Evolutionary conservation across 2,113 vertebrate species (phyloP), one percentile per base, ranked within the genome.

Genomic region (Lepus timidus): DNA sequence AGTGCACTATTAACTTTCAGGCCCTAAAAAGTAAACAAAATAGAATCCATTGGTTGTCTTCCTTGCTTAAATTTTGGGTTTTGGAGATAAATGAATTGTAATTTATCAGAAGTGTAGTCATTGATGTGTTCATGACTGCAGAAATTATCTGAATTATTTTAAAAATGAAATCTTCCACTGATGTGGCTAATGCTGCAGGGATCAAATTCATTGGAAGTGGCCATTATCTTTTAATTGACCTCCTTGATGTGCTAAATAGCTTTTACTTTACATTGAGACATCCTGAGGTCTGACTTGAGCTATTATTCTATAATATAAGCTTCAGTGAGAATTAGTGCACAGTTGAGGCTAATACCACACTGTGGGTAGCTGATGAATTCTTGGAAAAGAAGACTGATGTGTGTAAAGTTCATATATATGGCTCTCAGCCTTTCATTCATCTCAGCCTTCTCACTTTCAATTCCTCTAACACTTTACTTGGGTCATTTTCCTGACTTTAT

Each of bases 271-370:
- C 91, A 94, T 94, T 93, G 88, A 94, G 96, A 95, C 94, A 73
- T 96, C 93, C 93, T 97, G 91, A 93, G 92, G 95, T 96, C 91
- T 98, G 90, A 98, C 93, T 97, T 25, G 84, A 94, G 95, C 96
- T 97, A 97, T 97, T 98, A 97, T 97, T 94, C 96, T 95, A 93
- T 97, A 98, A 96, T 89, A 95, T 97, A 95, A 95, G 84, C 95
- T 97, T 98, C 94, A 93, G 44, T 96, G 90, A 74, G 78, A 96
- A 95, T 97, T 96, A 97, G 97, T 98, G 97, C 91, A 95, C 62
- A 79, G 93, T 96, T 96, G 70, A 96, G 92, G 86, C 96, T 90
- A 86, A 92, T 94, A 96, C 93, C 29, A 80, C 52, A 49, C 49
- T 58, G 68, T 0, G 10, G 95, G 97, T 97, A 96, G 85, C 1